These are phyloP conservation scores for Acronicta leporina DNA, from an alignment of 2,888 invertebrate species.

Conservation along the genomic window DNA sequence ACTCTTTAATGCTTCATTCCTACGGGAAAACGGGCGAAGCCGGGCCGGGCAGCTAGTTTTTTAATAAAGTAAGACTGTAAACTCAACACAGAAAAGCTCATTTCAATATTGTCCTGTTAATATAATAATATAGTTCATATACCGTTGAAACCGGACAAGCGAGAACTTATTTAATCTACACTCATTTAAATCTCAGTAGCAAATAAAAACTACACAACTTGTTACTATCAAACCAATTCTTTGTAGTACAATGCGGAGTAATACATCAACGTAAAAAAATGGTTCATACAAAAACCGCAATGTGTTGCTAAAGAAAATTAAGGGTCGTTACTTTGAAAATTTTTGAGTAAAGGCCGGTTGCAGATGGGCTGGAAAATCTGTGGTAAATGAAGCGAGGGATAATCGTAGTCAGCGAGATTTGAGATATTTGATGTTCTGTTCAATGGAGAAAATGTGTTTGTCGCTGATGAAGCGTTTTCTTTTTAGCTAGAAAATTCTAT, in stretches of 20 bases:
- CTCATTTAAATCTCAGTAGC: conserved; percentile 1
- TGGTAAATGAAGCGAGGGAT: conserved; percentile 26
- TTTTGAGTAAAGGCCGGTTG: conserved; percentile 4
- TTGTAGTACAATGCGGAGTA: background rate
- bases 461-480: background rate
- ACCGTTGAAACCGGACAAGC: background rate
- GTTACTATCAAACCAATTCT: background rate
- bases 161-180: background rate
- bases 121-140: no score
- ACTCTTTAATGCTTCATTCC: no score
- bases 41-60: no score
- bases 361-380: conserved; percentile 21
- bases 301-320: background rate
- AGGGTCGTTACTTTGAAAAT: background rate
- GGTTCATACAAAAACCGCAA: background rate
- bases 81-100: no score
- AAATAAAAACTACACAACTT: background rate
- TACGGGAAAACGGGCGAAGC: no score
- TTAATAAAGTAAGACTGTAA: no score
- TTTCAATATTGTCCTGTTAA: no score
- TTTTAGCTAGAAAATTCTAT: no score
- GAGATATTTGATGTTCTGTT: conserved; percentile 10
- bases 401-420: conserved; percentile 10
- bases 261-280: background rate
- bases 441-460: background rate